Percentiles rank a stretch among this genome's conserved stretches.
Conservation (phyloP, 2,113 vertebrate species). For the Neolamprologus devosi region DNA sequence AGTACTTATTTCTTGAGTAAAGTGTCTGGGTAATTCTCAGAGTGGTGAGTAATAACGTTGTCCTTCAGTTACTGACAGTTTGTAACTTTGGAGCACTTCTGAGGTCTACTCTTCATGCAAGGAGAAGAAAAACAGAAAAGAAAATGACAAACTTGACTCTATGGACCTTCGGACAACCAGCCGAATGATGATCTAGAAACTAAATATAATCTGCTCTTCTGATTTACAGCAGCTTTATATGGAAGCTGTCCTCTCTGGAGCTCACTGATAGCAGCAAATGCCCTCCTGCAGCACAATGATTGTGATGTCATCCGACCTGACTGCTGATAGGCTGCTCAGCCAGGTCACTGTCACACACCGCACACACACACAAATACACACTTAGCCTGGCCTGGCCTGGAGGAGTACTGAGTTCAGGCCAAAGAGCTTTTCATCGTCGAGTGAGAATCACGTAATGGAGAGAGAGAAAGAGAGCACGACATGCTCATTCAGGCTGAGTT, state of each 20-base stretch:
- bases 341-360: conserved; percentile 16
- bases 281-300: neutral
- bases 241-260: neutral
- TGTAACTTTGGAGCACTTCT: neutral
- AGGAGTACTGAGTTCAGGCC: conserved; percentile 23
- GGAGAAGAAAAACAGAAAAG: neutral
- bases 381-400: neutral
- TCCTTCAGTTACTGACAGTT: neutral
- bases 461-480: neutral
- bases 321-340: conserved; percentile 40
- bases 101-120: neutral
- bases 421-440: conserved; percentile 48
- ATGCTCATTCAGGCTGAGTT: neutral
- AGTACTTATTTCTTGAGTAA: neutral
- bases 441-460: conserved; percentile 11
- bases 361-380: neutral
- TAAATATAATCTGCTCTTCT: neutral
- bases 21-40: neutral
- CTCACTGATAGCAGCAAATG: neutral
- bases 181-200: neutral
- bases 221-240: neutral
- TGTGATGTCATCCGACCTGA: conserved; percentile 51
- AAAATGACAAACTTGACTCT: neutral
- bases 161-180: neutral
- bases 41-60: neutral